Evolutionary conservation across 2,113 vertebrate genomes (phyloP), one percentile per base, ranked within the genome.

Genomic region (Acanthochromis polyacanthus): DNA sequence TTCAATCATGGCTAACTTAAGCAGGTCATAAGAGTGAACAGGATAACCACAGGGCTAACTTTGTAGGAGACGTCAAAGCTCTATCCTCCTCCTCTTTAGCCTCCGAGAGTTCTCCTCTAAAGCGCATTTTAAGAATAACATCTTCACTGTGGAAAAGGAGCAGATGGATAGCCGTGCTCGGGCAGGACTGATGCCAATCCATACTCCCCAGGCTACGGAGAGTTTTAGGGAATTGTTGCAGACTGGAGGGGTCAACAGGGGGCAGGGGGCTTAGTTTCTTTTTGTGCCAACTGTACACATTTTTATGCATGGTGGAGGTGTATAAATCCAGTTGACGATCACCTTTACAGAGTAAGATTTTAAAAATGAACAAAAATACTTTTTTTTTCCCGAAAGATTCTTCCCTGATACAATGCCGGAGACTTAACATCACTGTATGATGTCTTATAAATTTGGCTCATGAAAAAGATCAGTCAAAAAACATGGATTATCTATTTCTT

Each of bases 1-100:
- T 92, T 91, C 88, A 93, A 89, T 91, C 83, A 81, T 14, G 75
- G 87, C 82, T 90, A 85, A 88, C 88, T 93, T 93, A 92, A 78
- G 86, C 89, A 79, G 88, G 91, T 93, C 92, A 84, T 78, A 71
- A 56, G 84, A 81, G 88, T 69, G 85, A 93, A 86, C 82, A 84
- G 69, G 78, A 92, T 92, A 90, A 94, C 91, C 88, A 89, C 81
- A 61, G 87, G 89, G 86, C 90, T 85, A 87, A 90, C 88, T 89
- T 92, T 93, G 87, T 88, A 62, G 84, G 79, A 89, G 74, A 90
- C 74, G 88, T 89, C 81, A 91, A 84, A 91, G 84, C 78, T 80
- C 81, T 30, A 72, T 78, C 82, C 79, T 79, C 87, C 79, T 81
- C 88, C 85, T 90, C 80, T 89, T 89, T 84, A 88, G 81, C 91